Conservation (phyloP, 2,113 vertebrate species). For the Salvator merianae region DNA sequence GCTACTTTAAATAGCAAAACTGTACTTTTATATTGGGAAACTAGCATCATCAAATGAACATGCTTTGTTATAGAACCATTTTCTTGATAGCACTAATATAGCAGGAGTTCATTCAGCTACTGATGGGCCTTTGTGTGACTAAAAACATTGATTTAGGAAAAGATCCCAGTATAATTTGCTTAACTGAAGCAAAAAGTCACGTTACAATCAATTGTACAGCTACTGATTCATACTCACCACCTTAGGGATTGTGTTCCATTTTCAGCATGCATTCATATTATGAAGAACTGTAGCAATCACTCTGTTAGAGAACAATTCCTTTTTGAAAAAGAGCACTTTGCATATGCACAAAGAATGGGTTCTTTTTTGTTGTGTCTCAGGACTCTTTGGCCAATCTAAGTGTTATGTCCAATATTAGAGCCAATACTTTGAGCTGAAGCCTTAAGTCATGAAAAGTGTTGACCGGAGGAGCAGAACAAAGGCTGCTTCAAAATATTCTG, state of each 20-base stretch:
- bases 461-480: too few relatives aligned
- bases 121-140: neutral
- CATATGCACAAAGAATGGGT: too few relatives aligned
- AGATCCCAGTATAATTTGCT: neutral
- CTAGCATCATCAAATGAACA: slow-evolving; percentile 36
- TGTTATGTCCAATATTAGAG: too few relatives aligned
- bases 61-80: neutral
- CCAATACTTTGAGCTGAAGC: too few relatives aligned
- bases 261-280: neutral
- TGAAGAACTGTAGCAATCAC: too few relatives aligned
- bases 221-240: neutral
- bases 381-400: too few relatives aligned
- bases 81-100: neutral
- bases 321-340: too few relatives aligned
- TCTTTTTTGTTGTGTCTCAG: too few relatives aligned
- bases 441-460: too few relatives aligned
- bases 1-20: slow-evolving; percentile 45
- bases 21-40: slow-evolving; percentile 43
- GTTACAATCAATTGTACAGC: neutral
- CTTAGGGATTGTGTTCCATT: neutral
- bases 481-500: too few relatives aligned
- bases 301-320: too few relatives aligned
- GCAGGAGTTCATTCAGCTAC: neutral
- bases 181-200: neutral
- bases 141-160: neutral